Evolutionary conservation across 2,888 invertebrate species (phyloP).

Genomic region (Andrena haemorrhoa): DNA sequence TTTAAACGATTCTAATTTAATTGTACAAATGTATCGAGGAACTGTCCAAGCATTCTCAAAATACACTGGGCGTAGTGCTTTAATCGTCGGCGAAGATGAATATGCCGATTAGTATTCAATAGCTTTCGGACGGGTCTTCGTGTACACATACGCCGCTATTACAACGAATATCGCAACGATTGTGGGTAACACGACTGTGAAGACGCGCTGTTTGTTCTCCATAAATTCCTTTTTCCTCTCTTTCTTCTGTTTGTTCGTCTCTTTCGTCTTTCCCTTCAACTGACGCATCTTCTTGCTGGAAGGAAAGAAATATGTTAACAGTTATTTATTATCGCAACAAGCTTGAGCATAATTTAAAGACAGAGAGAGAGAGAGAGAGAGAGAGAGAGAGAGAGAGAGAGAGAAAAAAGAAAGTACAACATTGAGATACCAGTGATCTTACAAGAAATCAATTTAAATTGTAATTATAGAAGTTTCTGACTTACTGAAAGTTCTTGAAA

Average conservation of each 20-base stretch:
- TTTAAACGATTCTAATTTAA: constrained; percentile 48
- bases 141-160: constrained; percentile 91
- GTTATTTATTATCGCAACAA: not conserved
- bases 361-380: not conserved
- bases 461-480: not conserved
- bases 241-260: constrained; percentile 93
- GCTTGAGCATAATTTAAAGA: not conserved
- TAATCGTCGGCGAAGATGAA: constrained; percentile 37
- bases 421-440: not conserved
- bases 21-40: constrained; percentile 58
- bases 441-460: constrained; percentile 7
- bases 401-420: not conserved
- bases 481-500: not conserved
- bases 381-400: too few relatives aligned
- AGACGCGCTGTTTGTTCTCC: constrained; percentile 91
- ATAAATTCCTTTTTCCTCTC: constrained; percentile 94
- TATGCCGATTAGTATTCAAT: constrained; percentile 77
- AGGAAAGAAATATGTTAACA: constrained; percentile 14
- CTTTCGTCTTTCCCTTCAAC: constrained; percentile 92
- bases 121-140: constrained; percentile 90
- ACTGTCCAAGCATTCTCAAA: constrained; percentile 58
- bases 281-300: constrained; percentile 88
- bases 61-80: constrained; percentile 31
- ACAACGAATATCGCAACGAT: constrained; percentile 89
- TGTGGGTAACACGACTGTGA: constrained; percentile 91